Evolutionary conservation across 1,140 invertebrate species (phyloP).

Genomic region (Babylonia areolata): DNA sequence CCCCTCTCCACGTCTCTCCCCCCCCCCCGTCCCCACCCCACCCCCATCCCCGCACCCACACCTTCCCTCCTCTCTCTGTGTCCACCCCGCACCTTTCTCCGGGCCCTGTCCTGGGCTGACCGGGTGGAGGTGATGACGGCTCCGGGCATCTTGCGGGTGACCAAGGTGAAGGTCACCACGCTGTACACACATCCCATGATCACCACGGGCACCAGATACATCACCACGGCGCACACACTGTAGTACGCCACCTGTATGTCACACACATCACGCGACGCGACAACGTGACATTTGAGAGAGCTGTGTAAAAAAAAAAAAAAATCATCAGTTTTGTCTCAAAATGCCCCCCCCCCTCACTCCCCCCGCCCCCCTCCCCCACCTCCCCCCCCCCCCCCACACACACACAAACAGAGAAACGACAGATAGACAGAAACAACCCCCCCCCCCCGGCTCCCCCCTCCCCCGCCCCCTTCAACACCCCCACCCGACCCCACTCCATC

Average conservation of each 20-base stretch:
- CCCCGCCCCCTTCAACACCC: too few relatives aligned
- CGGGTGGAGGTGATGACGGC: slow-evolving; percentile 45
- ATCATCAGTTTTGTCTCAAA: too few relatives aligned
- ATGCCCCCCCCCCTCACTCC: too few relatives aligned
- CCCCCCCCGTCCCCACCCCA: slow-evolving; percentile 47
- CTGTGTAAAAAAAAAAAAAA: too few relatives aligned
- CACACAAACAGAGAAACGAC: too few relatives aligned
- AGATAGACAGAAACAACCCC: too few relatives aligned
- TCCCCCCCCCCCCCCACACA: too few relatives aligned
- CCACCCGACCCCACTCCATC: too few relatives aligned
- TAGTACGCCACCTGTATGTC: slow-evolving; percentile 74
- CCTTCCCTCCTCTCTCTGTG: neutral
- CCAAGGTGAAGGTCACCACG: slow-evolving; percentile 50
- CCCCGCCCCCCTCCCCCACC: too few relatives aligned
- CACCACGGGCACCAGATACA: slow-evolving; percentile 46
- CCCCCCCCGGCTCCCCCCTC: too few relatives aligned
- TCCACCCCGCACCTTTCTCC: slow-evolving; percentile 57
- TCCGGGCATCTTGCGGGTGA: slow-evolving; percentile 53
- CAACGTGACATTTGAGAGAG: too few relatives aligned
- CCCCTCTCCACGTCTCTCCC: slow-evolving; percentile 56
- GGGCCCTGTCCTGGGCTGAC: slow-evolving; percentile 54
- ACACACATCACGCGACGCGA: too few relatives aligned
- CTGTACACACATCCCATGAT: slow-evolving; percentile 44
- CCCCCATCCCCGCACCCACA: neutral
- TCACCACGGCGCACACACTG: slow-evolving; percentile 66